Conservation (phyloP, 2,888 invertebrate genomes). For the Microdon myrmicae region DNA sequence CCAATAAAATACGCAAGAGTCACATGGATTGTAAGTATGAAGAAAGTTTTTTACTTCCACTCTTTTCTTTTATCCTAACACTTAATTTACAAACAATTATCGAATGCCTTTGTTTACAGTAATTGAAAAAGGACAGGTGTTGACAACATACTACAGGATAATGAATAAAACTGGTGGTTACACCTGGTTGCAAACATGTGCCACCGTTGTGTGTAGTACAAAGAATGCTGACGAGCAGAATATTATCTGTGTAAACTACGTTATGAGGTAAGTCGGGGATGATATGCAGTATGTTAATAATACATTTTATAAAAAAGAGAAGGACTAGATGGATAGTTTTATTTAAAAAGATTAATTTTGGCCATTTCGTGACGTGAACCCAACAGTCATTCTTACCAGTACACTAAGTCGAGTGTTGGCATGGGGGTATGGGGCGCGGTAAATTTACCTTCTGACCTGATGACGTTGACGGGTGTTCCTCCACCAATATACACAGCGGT, state of each 20-base stretch:
- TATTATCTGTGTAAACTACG: constrained; percentile 96
- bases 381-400: too few relatives aligned
- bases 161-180: constrained; percentile 97
- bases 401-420: neutral
- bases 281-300: too few relatives aligned
- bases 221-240: constrained; percentile 97
- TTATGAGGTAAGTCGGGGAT: constrained; percentile 82
- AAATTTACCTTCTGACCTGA: too few relatives aligned
- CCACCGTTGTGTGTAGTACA: constrained; percentile 93
- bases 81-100: neutral
- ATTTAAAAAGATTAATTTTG: too few relatives aligned
- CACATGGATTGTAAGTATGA: constrained; percentile 92
- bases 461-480: too few relatives aligned
- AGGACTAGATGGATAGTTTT: too few relatives aligned
- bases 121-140: constrained; percentile 94
- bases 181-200: constrained; percentile 97
- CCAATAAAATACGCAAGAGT: constrained; percentile 90
- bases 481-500: too few relatives aligned
- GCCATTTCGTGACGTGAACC: too few relatives aligned
- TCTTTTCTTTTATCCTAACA: too few relatives aligned
- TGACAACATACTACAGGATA: constrained; percentile 94
- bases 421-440: too few relatives aligned
- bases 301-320: neutral
- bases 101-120: constrained; percentile 76
- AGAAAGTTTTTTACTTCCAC: neutral